These are phyloP conservation scores for Tetrax tetrax DNA, from an alignment of 2,113 vertebrate genomes.

Conservation along the genomic window DNA sequence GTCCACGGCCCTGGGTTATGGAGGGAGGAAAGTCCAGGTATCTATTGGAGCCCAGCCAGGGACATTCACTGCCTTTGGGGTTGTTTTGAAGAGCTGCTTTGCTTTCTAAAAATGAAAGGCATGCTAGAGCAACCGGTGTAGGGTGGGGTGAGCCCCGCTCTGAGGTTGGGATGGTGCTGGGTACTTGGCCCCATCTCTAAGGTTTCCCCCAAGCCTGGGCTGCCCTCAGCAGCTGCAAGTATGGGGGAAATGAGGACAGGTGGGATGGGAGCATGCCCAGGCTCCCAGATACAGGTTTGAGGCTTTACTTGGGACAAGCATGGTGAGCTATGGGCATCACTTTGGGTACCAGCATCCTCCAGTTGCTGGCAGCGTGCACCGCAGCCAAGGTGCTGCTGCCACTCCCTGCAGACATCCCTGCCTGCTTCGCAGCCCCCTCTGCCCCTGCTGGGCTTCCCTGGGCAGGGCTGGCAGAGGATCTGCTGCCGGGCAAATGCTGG, in stretches of 20 bases:
- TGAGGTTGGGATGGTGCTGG: not conserved
- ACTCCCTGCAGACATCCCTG: not conserved
- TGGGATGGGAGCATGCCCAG: not conserved
- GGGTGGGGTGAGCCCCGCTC: not conserved
- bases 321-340: not conserved
- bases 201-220: not conserved
- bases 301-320: not conserved
- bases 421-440: not conserved
- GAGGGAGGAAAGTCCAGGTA: conserved; percentile 8
- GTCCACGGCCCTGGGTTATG: not conserved
- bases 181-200: not conserved
- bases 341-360: not conserved
- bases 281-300: not conserved
- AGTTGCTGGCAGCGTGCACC: not conserved
- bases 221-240: not conserved
- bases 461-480: not conserved
- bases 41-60: not conserved
- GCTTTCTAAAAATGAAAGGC: conserved; percentile 31
- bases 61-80: conserved; percentile 5
- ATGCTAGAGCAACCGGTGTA: not conserved
- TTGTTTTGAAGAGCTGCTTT: not conserved
- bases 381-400: not conserved
- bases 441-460: not conserved
- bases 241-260: not conserved
- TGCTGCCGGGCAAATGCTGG: not conserved